A percentile compares a stretch with the other conserved stretches of the same genome.
These are phyloP conservation scores for Phataginus tricuspis DNA, from an alignment of 2,797 vertebrate species.

Conservation along the genomic window DNA sequence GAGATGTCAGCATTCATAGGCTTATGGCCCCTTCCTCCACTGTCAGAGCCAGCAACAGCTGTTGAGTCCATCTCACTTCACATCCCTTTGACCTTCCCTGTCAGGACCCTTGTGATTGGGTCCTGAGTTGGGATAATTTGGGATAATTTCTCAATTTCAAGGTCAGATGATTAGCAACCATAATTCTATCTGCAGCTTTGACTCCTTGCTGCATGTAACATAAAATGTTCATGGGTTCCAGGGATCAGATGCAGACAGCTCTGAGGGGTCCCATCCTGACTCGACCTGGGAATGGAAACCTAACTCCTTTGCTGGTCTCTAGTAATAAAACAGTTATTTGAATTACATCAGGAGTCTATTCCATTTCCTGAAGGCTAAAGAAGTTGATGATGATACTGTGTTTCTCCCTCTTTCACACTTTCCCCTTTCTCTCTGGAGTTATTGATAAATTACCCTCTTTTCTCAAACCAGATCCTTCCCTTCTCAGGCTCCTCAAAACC, in stretches of 20 bases:
- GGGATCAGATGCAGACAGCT: neutral
- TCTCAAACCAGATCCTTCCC: neutral
- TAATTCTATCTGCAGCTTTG: neutral
- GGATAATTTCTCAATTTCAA: neutral
- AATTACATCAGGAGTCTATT: neutral
- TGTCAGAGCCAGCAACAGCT: neutral
- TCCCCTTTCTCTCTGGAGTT: neutral
- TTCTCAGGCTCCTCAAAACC: neutral
- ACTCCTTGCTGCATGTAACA: neutral
- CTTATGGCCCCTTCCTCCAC: accelerated
- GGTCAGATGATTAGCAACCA: neutral
- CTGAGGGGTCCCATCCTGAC: neutral
- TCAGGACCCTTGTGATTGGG: neutral
- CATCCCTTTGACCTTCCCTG: neutral
- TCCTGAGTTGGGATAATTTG: neutral
- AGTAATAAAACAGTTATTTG: neutral
- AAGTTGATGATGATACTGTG: neutral
- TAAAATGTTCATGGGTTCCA: no score
- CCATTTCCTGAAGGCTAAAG: neutral
- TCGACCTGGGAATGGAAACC: neutral
- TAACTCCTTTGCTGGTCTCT: neutral
- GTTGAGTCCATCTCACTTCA: neutral
- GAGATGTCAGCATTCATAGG: neutral
- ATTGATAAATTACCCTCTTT: neutral
- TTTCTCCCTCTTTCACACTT: neutral